Percentiles rank a stretch among this genome's conserved stretches.
Evolutionary conservation across 2,113 vertebrate species (phyloP).

Genomic region (Nansenia antarctica): DNA sequence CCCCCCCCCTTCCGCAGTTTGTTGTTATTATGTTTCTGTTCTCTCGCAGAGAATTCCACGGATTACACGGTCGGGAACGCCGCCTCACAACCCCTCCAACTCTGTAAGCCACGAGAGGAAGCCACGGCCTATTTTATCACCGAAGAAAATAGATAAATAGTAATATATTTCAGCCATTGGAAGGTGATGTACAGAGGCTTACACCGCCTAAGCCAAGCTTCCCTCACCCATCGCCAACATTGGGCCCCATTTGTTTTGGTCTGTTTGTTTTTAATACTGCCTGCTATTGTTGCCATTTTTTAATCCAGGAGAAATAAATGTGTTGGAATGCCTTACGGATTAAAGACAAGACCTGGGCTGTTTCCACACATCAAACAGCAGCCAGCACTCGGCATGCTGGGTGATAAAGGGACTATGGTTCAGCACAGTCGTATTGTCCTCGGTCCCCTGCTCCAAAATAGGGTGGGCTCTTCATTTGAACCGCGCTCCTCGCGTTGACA

Average conservation of each 20-base stretch:
- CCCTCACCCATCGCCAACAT: slow-evolving; percentile 29
- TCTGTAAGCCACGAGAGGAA: slow-evolving; percentile 68
- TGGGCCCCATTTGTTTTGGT: slow-evolving; percentile 68
- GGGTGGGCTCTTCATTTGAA: slow-evolving; percentile 59
- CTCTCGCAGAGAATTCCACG: slow-evolving; percentile 49
- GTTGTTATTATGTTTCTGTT: slow-evolving; percentile 52
- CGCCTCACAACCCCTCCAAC: slow-evolving; percentile 55
- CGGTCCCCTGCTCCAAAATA: slow-evolving; percentile 40
- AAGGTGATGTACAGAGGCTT: slow-evolving; percentile 63
- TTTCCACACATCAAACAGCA: slow-evolving; percentile 73
- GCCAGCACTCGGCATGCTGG: slow-evolving; percentile 23
- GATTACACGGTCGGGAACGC: slow-evolving; percentile 64
- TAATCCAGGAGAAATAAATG: slow-evolving; percentile 72
- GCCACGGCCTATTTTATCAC: slow-evolving; percentile 48
- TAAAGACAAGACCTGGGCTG: slow-evolving; percentile 64
- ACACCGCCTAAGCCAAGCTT: slow-evolving; percentile 43
- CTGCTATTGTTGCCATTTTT: slow-evolving; percentile 66
- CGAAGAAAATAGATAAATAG: slow-evolving; percentile 69
- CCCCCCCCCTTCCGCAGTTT: slow-evolving; percentile 53
- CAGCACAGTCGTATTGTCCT: slow-evolving; percentile 59
- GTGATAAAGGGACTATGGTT: slow-evolving; percentile 67
- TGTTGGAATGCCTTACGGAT: slow-evolving; percentile 73
- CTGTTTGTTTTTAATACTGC: slow-evolving; percentile 66
- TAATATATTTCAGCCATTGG: slow-evolving; percentile 64
- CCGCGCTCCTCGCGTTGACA: slow-evolving; percentile 34